These are phyloP conservation scores for Teinopalpus imperialis DNA, from an alignment of 2,888 invertebrate species.

Conservation along the genomic window DNA sequence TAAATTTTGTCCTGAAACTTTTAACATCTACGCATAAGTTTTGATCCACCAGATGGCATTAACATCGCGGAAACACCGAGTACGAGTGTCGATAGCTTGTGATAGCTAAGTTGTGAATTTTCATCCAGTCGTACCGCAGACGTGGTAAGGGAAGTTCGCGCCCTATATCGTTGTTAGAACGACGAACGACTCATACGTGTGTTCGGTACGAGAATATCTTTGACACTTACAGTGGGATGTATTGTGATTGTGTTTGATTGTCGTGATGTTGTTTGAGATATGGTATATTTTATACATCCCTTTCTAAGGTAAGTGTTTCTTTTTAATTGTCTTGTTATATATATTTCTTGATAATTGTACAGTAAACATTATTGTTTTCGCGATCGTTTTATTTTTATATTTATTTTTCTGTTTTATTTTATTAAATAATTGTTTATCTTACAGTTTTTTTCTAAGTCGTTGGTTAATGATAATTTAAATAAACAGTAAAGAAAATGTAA, in stretches of 20 bases:
- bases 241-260: slow-evolving; percentile 30
- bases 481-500: too few relatives aligned
- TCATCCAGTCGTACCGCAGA: slow-evolving; percentile 38
- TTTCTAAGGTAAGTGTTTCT: slow-evolving; percentile 7
- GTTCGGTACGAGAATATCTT: neutral
- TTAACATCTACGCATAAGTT: slow-evolving; percentile 46
- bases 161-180: slow-evolving; percentile 12
- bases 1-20: slow-evolving; percentile 38
- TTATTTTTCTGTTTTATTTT: too few relatives aligned
- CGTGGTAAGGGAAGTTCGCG: slow-evolving; percentile 35
- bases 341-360: too few relatives aligned
- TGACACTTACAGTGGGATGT: slow-evolving; percentile 8
- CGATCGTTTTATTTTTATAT: too few relatives aligned
- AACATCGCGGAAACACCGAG: slow-evolving; percentile 26
- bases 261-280: slow-evolving; percentile 3
- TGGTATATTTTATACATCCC: neutral
- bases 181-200: slow-evolving; percentile 2
- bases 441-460: too few relatives aligned
- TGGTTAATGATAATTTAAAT: too few relatives aligned
- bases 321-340: too few relatives aligned
- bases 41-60: slow-evolving; percentile 48
- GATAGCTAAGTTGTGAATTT: slow-evolving; percentile 19
- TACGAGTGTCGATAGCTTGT: slow-evolving; percentile 23
- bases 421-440: too few relatives aligned
- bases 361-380: too few relatives aligned